Conservation (phyloP, 2,797 vertebrate genomes). For the Peromyscus attwateri region DNA sequence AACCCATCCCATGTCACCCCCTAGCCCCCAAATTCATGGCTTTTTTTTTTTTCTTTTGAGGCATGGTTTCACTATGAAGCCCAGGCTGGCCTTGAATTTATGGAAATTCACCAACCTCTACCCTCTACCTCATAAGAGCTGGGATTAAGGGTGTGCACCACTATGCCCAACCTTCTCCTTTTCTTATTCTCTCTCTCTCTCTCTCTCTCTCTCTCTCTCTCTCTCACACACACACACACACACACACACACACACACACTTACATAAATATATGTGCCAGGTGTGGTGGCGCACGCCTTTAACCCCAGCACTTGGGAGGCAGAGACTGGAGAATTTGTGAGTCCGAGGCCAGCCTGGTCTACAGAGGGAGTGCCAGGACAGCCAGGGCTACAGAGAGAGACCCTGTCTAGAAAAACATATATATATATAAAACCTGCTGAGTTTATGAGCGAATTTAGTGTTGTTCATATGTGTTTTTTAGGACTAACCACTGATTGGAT, state of each 20-base stretch:
- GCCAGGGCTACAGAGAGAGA: neutral
- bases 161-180: neutral
- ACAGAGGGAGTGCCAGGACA: neutral
- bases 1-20: neutral
- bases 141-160: neutral
- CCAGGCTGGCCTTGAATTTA: neutral
- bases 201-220: neutral
- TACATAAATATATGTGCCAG: too few relatives aligned
- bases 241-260: neutral
- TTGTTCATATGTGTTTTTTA: neutral
- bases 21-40: neutral
- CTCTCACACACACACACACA: neutral
- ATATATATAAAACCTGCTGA: neutral
- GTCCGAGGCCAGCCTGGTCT: too few relatives aligned
- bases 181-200: too few relatives aligned
- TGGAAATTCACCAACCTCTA: neutral
- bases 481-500: neutral
- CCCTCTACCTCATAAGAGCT: neutral
- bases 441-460: neutral
- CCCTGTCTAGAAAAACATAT: neutral
- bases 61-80: neutral
- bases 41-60: neutral
- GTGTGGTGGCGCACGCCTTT: neutral
- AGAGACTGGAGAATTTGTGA: neutral
- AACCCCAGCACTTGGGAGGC: neutral